These are phyloP conservation scores for Hylia prasina DNA, from an alignment of 2,113 vertebrate species.

Conservation along the genomic window DNA sequence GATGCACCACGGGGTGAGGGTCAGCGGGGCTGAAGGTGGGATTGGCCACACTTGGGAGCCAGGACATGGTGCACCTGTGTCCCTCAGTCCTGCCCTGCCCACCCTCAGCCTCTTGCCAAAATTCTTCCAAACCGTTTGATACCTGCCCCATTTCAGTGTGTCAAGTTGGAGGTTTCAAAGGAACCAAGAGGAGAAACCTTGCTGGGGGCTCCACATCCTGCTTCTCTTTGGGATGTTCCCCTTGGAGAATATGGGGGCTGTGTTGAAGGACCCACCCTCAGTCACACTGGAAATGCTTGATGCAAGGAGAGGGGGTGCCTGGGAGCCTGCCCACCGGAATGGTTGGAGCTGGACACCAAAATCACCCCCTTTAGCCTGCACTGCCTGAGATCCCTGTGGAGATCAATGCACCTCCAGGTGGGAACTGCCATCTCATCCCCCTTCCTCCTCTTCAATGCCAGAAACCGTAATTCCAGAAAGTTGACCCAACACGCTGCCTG, in stretches of 20 bases:
- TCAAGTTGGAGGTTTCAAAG: neutral
- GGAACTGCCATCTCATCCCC: neutral
- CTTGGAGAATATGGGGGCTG: neutral
- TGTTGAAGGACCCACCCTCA: neutral
- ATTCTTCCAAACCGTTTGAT: neutral
- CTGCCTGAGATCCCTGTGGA: neutral
- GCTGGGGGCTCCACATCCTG: rapidly evolving
- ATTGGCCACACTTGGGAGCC: neutral
- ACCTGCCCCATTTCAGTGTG: too few species aligned
- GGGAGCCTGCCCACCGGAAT: neutral
- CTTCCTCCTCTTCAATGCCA: neutral
- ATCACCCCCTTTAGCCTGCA: rapidly evolving
- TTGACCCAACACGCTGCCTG: neutral
- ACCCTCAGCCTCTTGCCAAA: neutral
- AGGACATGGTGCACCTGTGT: rapidly evolving
- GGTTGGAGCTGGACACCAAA: neutral
- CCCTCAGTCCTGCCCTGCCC: rapidly evolving
- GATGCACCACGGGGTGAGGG: neutral
- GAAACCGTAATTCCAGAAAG: neutral
- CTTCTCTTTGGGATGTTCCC: neutral
- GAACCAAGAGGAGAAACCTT: neutral
- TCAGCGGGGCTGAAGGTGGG: rapidly evolving
- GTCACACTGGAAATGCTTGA: neutral
- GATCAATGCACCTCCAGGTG: neutral
- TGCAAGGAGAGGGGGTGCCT: neutral